Conservation (phyloP, 2,888 invertebrate genomes). For the Bombylius major region DNA sequence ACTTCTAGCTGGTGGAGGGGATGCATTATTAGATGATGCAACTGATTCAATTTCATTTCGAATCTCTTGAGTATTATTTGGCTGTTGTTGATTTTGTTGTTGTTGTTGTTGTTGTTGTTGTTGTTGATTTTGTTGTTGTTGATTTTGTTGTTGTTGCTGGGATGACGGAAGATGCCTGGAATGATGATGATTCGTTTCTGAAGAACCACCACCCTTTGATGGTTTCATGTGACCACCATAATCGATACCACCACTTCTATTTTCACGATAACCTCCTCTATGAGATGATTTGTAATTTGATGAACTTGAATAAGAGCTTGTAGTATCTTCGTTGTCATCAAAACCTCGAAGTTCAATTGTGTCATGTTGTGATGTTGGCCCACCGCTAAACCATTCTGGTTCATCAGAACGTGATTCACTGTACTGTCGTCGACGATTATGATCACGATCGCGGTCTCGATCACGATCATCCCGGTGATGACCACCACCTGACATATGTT, state of each 20-base stretch:
- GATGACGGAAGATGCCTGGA: not conserved
- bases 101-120: not conserved
- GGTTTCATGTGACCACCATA: not conserved
- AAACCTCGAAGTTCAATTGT: conserved; percentile 90
- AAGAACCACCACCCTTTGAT: conserved; percentile 1
- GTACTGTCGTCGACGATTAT: conserved; percentile 41
- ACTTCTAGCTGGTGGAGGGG: conserved; percentile 11
- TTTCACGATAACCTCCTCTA: not conserved
- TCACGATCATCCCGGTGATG: conserved; percentile 14
- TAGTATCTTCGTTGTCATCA: conserved; percentile 44
- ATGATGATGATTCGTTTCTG: not conserved
- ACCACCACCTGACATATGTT: not conserved
- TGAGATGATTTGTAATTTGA: conserved; percentile 2
- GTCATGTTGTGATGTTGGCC: conserved; percentile 81
- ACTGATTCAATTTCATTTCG: conserved; percentile 1
- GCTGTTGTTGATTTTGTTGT: not conserved
- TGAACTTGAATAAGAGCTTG: conserved; percentile 7
- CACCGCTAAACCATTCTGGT: conserved; percentile 85
- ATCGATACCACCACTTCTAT: not conserved
- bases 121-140: not conserved
- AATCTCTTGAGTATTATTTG: not conserved
- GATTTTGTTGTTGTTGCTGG: not conserved
- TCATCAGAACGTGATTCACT: conserved; percentile 57
- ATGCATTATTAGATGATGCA: not conserved
- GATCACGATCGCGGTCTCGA: conserved; percentile 15